These are phyloP conservation scores for Arrhamphus sclerolepis DNA, from an alignment of 2,797 vertebrate genomes.

Conservation along the genomic window DNA sequence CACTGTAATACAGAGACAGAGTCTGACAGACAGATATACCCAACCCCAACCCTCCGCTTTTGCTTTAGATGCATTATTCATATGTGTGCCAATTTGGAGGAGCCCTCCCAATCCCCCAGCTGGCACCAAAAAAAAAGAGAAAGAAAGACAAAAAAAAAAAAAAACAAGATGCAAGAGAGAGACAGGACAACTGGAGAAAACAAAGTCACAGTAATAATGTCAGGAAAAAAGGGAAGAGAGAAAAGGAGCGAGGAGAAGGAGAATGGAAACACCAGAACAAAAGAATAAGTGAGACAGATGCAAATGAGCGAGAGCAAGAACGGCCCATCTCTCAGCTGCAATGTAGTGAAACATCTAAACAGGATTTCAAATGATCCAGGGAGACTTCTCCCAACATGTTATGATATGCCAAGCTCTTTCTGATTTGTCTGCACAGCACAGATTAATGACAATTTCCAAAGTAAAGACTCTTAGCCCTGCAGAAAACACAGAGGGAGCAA, in stretches of 20 bases:
- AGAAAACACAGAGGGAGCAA: constrained; percentile 36
- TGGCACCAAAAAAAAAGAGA: constrained; percentile 62
- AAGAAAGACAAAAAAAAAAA: constrained; percentile 22
- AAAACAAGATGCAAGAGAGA: neutral
- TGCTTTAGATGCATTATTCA: constrained; percentile 82
- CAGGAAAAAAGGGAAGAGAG: constrained; percentile 41
- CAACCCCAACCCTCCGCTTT: constrained; percentile 67
- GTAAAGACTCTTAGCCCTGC: constrained; percentile 69
- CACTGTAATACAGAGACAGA: constrained; percentile 65
- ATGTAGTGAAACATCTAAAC: constrained; percentile 70
- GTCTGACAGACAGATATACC: constrained; percentile 75
- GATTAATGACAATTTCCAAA: constrained; percentile 72
- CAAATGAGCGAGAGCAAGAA: constrained; percentile 35
- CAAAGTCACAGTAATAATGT: constrained; percentile 47
- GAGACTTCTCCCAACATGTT: constrained; percentile 59
- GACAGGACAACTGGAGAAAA: constrained; percentile 41
- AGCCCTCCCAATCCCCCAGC: constrained; percentile 73
- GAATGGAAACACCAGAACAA: constrained; percentile 59
- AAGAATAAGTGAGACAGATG: constrained; percentile 56
- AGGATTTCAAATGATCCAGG: constrained; percentile 69
- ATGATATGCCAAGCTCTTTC: constrained; percentile 56
- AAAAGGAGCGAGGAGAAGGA: constrained; percentile 27
- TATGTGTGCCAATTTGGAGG: constrained; percentile 80
- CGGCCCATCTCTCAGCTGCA: constrained; percentile 53
- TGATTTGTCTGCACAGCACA: constrained; percentile 57